Base-by-base conservation (phyloP, 2,888 invertebrate genomes). In the Candidula unifasciata region DNA sequence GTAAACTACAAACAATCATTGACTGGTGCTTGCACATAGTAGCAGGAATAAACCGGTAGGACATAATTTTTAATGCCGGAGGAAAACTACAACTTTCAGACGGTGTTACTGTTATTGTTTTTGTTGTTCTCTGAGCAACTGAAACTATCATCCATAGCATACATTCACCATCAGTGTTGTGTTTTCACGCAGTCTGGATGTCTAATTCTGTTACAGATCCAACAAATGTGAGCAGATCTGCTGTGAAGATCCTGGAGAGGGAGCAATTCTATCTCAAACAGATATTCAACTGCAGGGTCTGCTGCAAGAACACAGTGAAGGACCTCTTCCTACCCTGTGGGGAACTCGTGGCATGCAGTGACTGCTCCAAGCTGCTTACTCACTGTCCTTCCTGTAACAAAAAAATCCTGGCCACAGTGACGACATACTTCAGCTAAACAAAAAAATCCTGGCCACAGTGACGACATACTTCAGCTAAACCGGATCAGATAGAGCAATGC, bases 291-390 rank as follows among this genome's bases (percentile, higher is more conserved):
- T 80, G 80, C 54, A 80, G 54, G 33, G 33, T 80, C 30, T 80
- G 80, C 68, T 68, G 27, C 69, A 44, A n/a, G 54, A 54, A 66
- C 13, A 44, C 44, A 21, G 52, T 54, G 13, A 44, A 54, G 30
- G 80, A 80, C 18, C 80, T 80, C 54, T 80, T 68, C 33, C 18
- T 80, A 30, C 80, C 80, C 16, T 80, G 80, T 24, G 80, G 80
- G 18, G 74, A 82, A 18, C 76, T 82, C 1, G 30, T 52, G 16
- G 64, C 76, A 6, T 82, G 82, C 30, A 18, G 8, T 1, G 76
- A 76, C 10, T 82, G 82, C 66, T 76, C 82, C 44, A 76, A 82
- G 30, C 44, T 66, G 10, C 66, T 82, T 10, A 66, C 74, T 16
- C 52, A 74, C 68, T 82, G 82, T 33, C 82, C 82, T 5, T 64